Base-by-base conservation (phyloP, 2,888 invertebrate genomes). In the Oxycera nigricornis region DNA sequence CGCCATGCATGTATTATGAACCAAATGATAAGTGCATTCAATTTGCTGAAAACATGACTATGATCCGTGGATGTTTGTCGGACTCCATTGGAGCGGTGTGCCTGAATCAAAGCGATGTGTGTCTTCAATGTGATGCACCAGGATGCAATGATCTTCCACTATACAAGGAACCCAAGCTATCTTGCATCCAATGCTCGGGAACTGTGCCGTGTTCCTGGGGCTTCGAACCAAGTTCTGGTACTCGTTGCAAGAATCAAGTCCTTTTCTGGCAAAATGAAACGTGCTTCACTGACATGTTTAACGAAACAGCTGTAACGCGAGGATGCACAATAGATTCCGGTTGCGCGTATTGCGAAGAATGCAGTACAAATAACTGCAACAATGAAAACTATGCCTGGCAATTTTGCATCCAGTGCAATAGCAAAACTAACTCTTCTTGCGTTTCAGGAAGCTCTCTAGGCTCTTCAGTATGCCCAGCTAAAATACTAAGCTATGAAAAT, bases 11-110 rank as follows among this genome's bases (percentile, higher is more conserved):
- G 0, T 74, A 78, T 9, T 81, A 78, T 65, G 77, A 75, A 2
- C 76, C 73, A 2, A 50, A 74, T 2, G 81, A 81, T 1, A 72
- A 77, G 20, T 82, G 82, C 57, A 79, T 79, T 68, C 78, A 77
- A 7, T 77, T 73, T 31, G 79, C 76, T 14, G 72, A 75, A 0
- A 76, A 72, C 31, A 76, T 73, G 7, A n/a, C 39, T 35, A 79
- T 82, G 78, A 59, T 50, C 20, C 79, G 82, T 6, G 82, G 82
- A 26, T 82, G 82, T 72, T 57, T 75, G 2, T 81, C 82, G 0
- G 79, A 80, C 68, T 26, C 35, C 4, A 65, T 50, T 11, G 68
- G 68, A 73, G 80, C 79, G 2, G 77, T 77, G 22, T 82, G 82
- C 72, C 24, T 82, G 62, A 41, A 81, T 31, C 76, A 24, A 4